Base-by-base conservation (phyloP, 2,113 vertebrate genomes). In the Prolemur simus region DNA sequence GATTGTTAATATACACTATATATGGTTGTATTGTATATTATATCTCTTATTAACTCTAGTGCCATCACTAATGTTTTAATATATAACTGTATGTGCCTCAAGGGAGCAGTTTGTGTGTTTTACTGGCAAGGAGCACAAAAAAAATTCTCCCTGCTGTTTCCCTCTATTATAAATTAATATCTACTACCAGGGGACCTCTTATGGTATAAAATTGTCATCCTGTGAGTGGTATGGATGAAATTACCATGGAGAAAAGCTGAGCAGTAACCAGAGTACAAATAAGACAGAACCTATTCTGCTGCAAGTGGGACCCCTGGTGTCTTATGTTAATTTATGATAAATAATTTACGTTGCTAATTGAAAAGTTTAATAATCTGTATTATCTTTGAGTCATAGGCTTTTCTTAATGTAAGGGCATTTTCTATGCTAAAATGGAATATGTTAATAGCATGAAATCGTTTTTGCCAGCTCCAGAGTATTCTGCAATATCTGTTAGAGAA, bases 131-230 rank as follows among this genome's bases (percentile, higher is more conserved):
- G 94, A 97, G 97, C 96, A 98, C 94, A 98, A 95, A 47, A 98
- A 98, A 97, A 98, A 97, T 94, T 94, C 97, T 97, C 95, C 87
- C 83, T 98, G 98, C 97, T 97, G 97, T 98, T 98, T 97, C 83
- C 95, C 47, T 98, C 82, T 63, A 93, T 98, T 98, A 98, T 98
- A 97, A 98, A 99, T 98, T 98, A 99, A 98, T 97, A 98, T 97
- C 97, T 95, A 92, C 94, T 98, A 97, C 95, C 98, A 96, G 74
- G 98, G 97, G 98, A 98, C 98, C 97, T 97, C 97, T 98, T 98
- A 98, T 6, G 80, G 97, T 96, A 96, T 98, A 97, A 98, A 98
- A 98, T 96, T 98, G 98, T 98, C 96, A 96, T 98, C 93, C 80
- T 95, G 82, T 97, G 97, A 98, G 93, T 0, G 0, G 95, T 97